Base-by-base conservation (phyloP, 2,113 vertebrate genomes). In the Elephantulus edwardii region DNA sequence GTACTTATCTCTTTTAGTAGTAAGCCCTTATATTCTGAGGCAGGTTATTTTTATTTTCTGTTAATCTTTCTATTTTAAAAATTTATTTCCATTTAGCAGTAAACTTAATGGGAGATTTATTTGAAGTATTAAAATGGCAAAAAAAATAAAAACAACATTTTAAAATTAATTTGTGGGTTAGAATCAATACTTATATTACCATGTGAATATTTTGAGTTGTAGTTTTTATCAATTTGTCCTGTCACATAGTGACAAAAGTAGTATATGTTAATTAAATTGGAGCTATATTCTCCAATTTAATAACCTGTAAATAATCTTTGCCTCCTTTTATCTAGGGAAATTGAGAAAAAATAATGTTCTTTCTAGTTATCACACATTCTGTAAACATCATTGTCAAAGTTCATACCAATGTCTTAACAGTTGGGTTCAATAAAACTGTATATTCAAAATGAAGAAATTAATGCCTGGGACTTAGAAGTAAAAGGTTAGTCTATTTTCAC, bases 401-500 rank as follows among this genome's bases (percentile, higher is more conserved):
- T 92, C 3, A 40, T 86, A n/a, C 52, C 52, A 76, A 1, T 75
- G 13, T 71, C 40, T 33, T n/a, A 76, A 26, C n/a, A 88, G 35
- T 87, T 83, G 22, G 2, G 8, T 44, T 92, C 24, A 75, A 52
- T 62, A 93, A 20, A 91, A 78, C 4, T 2, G 62, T 86, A 5
- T 85, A 68, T 66, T 92, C 88, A 66, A 81, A 89, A 91, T 86
- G 58, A 91, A 86, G 35, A 86, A 35, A 81, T 20, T 81, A 58
- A 35, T 40, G 88, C 92, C 52, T 82, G 1, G 72, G 91, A 42
- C 22, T 60, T 84, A 80, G 4, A 83, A 11, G 44, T 75, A 79
- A 86, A 78, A 10, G 22, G 83, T 74, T 58, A 35, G 33, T 44
- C 5, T 33, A 6, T 54, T 89, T 84, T 80, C 56, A 81, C n/a